These are phyloP conservation scores for Drepana arcuata DNA, from an alignment of 1,140 invertebrate genomes.

Conservation along the genomic window DNA sequence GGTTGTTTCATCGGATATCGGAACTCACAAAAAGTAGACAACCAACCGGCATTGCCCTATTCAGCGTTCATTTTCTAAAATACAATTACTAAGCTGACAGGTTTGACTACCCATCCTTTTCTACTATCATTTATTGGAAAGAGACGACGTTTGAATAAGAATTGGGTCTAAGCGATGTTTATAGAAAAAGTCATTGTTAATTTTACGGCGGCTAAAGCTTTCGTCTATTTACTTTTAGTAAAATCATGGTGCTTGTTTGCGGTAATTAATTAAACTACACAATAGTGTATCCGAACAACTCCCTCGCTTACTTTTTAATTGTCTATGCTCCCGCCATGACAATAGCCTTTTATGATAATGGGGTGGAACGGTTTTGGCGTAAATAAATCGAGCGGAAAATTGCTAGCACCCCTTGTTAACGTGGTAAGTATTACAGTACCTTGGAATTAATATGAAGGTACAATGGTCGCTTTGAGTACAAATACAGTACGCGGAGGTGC, in stretches of 20 bases:
- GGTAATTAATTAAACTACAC: constrained; percentile 64
- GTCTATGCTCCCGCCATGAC: constrained; percentile 28
- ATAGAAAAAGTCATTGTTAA: too few species aligned
- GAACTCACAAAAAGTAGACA: too few species aligned
- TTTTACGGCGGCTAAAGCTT: constrained; percentile 36
- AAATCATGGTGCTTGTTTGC: constrained; percentile 66
- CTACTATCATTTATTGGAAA: too few species aligned
- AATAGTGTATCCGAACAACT: constrained; percentile 24
- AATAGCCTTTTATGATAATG: constrained; percentile 22
- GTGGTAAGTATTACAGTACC: too few species aligned
- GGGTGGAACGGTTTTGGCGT: constrained; percentile 28
- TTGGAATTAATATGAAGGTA: too few species aligned
- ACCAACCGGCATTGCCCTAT: not conserved
- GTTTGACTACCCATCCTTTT: too few species aligned
- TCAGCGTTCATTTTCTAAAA: not conserved
- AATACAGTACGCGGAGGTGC: too few species aligned
- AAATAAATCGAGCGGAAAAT: constrained; percentile 67
- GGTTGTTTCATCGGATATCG: too few species aligned
- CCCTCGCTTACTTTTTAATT: constrained; percentile 29
- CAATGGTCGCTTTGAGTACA: too few species aligned
- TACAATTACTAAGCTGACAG: too few species aligned
- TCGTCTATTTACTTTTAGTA: constrained; percentile 64
- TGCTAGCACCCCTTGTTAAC: constrained; percentile 31
- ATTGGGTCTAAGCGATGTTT: too few species aligned
- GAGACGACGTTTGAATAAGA: too few species aligned